Evolutionary conservation across 2,888 invertebrate species (phyloP).

Genomic region (Uloborus plumipes): DNA sequence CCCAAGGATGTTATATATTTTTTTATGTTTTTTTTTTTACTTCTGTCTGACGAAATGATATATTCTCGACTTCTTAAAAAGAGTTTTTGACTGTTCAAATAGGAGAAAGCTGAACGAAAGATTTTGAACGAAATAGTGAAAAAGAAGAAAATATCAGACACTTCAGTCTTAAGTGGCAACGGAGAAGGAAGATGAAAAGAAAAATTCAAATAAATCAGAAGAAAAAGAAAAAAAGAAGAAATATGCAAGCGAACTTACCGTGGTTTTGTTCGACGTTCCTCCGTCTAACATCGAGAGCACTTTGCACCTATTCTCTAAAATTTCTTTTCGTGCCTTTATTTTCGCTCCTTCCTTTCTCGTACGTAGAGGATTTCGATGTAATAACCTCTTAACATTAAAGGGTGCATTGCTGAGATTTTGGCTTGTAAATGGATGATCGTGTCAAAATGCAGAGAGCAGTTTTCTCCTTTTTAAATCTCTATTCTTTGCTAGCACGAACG

Average conservation of each 20-base stretch:
- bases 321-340: conserved; percentile 24
- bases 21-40: conserved; percentile 15
- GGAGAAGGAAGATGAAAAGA: conserved; percentile 9
- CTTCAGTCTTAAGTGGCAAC: conserved; percentile 52
- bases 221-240: conserved; percentile 9
- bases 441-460: conserved; percentile 17
- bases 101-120: conserved; percentile 50
- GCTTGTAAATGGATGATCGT: conserved; percentile 33
- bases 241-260: conserved; percentile 52
- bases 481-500: too few relatives aligned
- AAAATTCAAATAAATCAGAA: conserved; percentile 47
- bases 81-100: conserved; percentile 42
- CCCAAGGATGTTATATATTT: not conserved
- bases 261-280: conserved; percentile 45
- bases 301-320: conserved; percentile 34
- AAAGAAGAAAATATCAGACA: conserved; percentile 44
- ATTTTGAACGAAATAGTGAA: conserved; percentile 25
- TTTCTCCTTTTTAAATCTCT: not conserved
- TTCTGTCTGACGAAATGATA: conserved; percentile 47
- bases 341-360: conserved; percentile 26
- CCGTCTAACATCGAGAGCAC: conserved; percentile 32
- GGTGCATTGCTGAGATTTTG: conserved; percentile 20
- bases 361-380: conserved; percentile 12
- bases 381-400: conserved; percentile 4
- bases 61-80: conserved; percentile 57